These are phyloP conservation scores for Quiscalus mexicanus DNA, from an alignment of 2,113 vertebrate species.

Conservation along the genomic window DNA sequence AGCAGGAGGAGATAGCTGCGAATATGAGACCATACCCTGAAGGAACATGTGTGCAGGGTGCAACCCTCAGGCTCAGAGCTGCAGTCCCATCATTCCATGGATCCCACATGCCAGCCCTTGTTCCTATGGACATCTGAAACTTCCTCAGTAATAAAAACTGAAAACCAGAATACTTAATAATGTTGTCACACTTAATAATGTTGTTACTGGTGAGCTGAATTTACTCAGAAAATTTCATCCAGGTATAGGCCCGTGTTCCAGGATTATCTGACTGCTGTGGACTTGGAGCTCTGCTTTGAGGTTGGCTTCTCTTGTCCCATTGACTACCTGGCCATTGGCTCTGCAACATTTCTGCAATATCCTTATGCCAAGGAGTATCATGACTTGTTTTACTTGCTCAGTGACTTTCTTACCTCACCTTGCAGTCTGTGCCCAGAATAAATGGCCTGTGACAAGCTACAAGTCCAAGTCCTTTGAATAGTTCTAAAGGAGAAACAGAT, in stretches of 20 bases:
- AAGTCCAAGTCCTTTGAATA: not conserved
- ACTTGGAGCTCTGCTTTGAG: not conserved
- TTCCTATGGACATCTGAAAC: constrained; percentile 6
- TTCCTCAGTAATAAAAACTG: not conserved
- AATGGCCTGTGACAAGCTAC: constrained; percentile 21
- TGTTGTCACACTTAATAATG: not conserved
- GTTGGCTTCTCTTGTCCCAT: not conserved
- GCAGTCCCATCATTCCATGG: not conserved
- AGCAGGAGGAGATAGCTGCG: not conserved
- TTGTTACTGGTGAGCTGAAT: not conserved
- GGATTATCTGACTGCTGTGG: not conserved
- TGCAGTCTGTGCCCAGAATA: constrained; percentile 14
- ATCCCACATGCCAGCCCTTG: not conserved
- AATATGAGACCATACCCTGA: not conserved
- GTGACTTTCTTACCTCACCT: constrained; percentile 45
- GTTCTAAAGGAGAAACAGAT: not conserved
- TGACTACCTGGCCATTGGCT: not conserved
- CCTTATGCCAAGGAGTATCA: not conserved
- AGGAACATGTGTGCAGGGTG: accelerated
- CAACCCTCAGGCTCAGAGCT: not conserved
- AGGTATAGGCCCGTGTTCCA: not conserved
- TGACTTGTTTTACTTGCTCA: not conserved
- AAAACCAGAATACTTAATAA: not conserved
- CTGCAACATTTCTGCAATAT: not conserved
- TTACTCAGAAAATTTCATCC: not conserved